A percentile compares a stretch with the other conserved stretches of the same genome.
Conservation (phyloP, 2,888 invertebrate genomes). For the Dryobotodes eremita region DNA sequence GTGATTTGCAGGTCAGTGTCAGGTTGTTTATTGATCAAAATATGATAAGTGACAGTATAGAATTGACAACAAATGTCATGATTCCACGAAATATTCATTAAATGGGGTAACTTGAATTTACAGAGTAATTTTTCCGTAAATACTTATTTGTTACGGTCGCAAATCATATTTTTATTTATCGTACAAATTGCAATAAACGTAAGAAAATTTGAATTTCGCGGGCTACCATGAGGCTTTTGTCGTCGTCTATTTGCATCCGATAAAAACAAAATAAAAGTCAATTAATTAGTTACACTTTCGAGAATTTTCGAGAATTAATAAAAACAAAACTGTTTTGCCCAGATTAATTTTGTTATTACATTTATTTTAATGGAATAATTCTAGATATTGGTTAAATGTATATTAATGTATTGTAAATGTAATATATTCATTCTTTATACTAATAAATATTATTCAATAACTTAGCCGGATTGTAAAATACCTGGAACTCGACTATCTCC, state of each 20-base stretch:
- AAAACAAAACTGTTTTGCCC: not conserved
- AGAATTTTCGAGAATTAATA: not conserved
- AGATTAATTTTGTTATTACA: not conserved
- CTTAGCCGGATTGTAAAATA: not conserved
- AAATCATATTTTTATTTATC: not conserved
- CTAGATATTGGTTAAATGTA: not conserved
- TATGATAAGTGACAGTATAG: too few species aligned
- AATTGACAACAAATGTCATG: too few species aligned
- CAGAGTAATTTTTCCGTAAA: not conserved
- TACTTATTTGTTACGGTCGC: too few species aligned
- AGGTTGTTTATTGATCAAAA: too few species aligned
- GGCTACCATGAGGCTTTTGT: not conserved
- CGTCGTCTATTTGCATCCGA: not conserved
- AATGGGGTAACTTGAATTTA: too few species aligned
- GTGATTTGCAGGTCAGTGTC: too few species aligned
- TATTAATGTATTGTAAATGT: too few species aligned
- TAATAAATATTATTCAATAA: too few species aligned
- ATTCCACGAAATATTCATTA: too few species aligned
- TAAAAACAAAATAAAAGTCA: too few species aligned
- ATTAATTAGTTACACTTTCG: too few species aligned
- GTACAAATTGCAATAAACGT: not conserved
- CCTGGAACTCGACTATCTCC: conserved; percentile 20
- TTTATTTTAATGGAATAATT: not conserved
- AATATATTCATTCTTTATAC: too few species aligned
- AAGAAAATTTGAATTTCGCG: not conserved